Evolutionary conservation across 2,888 invertebrate species (phyloP).

Genomic region (Sminthurinus aureus): DNA sequence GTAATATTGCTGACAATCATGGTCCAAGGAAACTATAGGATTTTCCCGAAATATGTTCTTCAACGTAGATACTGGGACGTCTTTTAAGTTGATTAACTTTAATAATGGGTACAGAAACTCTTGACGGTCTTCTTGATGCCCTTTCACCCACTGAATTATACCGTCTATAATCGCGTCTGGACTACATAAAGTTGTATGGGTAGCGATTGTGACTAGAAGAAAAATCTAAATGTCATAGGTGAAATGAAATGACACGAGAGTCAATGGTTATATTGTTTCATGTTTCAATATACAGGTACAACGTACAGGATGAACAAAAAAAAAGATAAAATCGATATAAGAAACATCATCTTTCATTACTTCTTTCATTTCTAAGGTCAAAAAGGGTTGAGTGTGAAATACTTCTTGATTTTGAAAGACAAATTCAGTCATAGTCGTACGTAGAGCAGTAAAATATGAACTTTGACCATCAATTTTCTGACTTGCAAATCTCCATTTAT

Average conservation of each 20-base stretch:
- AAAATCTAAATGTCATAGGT: neutral
- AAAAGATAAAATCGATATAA: neutral
- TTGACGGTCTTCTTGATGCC: neutral
- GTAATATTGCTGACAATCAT: neutral
- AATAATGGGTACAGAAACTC: neutral
- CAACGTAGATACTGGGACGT: neutral
- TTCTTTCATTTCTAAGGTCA: neutral
- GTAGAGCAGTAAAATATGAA: neutral
- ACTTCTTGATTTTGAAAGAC: neutral
- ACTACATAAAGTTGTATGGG: neutral
- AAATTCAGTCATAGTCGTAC: neutral
- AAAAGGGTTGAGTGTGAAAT: neutral
- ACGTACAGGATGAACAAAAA: neutral
- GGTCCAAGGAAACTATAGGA: neutral
- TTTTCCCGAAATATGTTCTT: constrained; percentile 2
- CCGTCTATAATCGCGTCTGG: neutral
- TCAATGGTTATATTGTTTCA: too few relatives aligned
- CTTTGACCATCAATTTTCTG: neutral
- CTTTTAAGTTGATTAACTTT: neutral
- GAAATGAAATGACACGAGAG: too few relatives aligned
- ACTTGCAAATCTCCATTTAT: constrained; percentile 12
- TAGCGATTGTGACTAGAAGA: neutral
- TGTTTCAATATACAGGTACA: too few relatives aligned
- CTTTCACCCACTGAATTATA: neutral
- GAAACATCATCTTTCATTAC: neutral